Evolutionary conservation across 1,140 invertebrate genomes (phyloP).

Genomic region (Elymnias hypermnestra): DNA sequence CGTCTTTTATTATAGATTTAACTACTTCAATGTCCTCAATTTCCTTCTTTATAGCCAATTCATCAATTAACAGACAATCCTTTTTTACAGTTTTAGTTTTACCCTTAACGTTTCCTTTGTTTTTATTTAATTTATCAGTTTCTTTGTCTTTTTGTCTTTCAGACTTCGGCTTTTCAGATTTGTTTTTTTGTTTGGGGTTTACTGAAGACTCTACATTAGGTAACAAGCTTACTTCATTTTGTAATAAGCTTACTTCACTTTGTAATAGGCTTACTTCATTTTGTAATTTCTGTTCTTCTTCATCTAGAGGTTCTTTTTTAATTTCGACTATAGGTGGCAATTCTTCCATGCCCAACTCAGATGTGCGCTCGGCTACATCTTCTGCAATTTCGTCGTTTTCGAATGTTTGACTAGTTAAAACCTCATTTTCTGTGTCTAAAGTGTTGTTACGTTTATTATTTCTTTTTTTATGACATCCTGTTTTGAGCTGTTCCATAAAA

Average conservation of each 20-base stretch:
- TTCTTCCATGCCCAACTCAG: conserved; percentile 1
- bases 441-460: conserved; percentile 69
- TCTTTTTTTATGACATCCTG: conserved; percentile 77
- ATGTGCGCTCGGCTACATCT: background rate
- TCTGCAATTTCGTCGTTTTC: background rate
- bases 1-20: conserved; percentile 52
- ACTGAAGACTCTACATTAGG: conserved; percentile 8
- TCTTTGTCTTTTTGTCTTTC: conserved; percentile 41
- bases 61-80: conserved; percentile 22
- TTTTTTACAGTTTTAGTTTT: conserved; percentile 39
- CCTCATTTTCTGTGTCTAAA: conserved; percentile 39
- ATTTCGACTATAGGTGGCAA: conserved; percentile 32
- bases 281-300: conserved; percentile 35
- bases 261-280: conserved; percentile 8
- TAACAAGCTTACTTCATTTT: conserved; percentile 11
- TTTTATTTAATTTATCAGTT: conserved; percentile 33
- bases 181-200: conserved; percentile 27
- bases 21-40: conserved; percentile 35
- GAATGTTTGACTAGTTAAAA: conserved; percentile 28
- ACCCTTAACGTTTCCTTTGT: conserved; percentile 26
- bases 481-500: conserved; percentile 82
- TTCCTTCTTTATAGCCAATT: conserved; percentile 48
- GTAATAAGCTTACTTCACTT: conserved; percentile 14
- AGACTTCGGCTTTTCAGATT: conserved; percentile 31
- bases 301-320: conserved; percentile 62